Evolutionary conservation across 2,888 invertebrate genomes (phyloP).

Genomic region (Ennomos fuscantarius): DNA sequence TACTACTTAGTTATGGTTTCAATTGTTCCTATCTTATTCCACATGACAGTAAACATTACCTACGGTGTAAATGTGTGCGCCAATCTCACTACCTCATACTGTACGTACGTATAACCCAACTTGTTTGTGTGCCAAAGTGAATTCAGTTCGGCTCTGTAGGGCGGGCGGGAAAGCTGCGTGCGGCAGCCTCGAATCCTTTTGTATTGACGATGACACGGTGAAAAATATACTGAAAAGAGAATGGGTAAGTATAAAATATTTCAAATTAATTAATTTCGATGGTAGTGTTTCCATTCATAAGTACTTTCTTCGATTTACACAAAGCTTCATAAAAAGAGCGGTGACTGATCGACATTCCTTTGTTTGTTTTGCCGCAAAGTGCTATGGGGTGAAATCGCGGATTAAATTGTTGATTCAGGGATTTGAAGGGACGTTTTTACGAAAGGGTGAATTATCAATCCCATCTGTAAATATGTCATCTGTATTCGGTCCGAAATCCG

Average conservation of each 20-base stretch:
- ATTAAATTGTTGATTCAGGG: not conserved
- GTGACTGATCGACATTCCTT: slow-evolving; percentile 4
- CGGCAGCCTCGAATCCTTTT: not conserved
- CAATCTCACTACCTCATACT: too few species aligned
- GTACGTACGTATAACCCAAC: not conserved
- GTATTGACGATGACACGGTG: slow-evolving; percentile 15
- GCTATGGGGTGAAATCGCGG: slow-evolving; percentile 1
- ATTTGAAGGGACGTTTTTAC: not conserved
- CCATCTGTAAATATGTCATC: too few species aligned
- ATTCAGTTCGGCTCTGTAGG: slow-evolving; percentile 32
- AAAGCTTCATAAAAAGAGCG: not conserved
- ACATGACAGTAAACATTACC: too few species aligned
- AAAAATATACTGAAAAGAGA: slow-evolving; percentile 15
- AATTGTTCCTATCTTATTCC: too few species aligned
- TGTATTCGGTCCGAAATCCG: too few species aligned
- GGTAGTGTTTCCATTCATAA: not conserved
- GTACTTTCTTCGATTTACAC: not conserved
- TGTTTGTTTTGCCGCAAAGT: slow-evolving; percentile 24
- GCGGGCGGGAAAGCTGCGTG: slow-evolving; percentile 29
- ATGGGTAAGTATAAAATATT: slow-evolving; percentile 19
- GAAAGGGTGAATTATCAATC: too few species aligned
- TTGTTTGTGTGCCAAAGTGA: not conserved
- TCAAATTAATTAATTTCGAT: not conserved
- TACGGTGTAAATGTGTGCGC: too few species aligned
- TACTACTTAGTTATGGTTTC: too few species aligned